Evolutionary conservation across 2,797 vertebrate species (phyloP), one percentile per base, ranked within the genome.

Genomic region (Ctenopoma multispine): DNA sequence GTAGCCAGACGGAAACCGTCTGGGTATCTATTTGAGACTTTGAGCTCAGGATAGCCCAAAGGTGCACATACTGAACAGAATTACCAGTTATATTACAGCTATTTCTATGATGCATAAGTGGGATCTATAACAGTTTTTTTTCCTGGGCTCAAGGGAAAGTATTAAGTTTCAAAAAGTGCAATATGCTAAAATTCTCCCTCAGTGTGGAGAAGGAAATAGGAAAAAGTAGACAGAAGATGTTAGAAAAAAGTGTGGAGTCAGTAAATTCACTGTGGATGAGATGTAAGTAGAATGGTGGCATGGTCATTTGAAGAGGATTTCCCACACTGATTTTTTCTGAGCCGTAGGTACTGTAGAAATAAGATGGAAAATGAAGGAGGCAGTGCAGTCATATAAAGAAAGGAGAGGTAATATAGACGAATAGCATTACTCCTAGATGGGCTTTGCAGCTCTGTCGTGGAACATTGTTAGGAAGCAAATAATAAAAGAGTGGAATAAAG

Each of bases 381-480:
- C 12, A 14, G 21, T 23, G 27, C 23, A 53, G 47, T 58, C 23
- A 56, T 69, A 48, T 55, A 66, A 69, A 74, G 23, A 40, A 68
- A 71, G 38, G 41, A 53, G 49, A 73, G 51, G 44, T 29, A 29
- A 3, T 29, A 29, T 7, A 65, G 69, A 79, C 44, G 34, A 70
- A 85, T 75, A 76, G 63, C 72, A 58, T 63, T 68, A 24, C 51
- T 77, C 69, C 53, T 65, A 61, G 71, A 81, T 85, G 82, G 88
- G 81, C 66, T 77, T 64, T 59, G 65, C 72, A 72, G 69, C 64
- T 79, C 38, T 63, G 67, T 74, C 79, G 54, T 78, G 66, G 83
- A 69, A 79, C 23, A 66, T 40, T 58, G 58, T 69, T 81, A 63
- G 67, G 60, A 75, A 55, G 56, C 41, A 68, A 80, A 77, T 75